These are phyloP conservation scores for Minunthozetes semirufus DNA, from an alignment of 2,888 invertebrate genomes.

Conservation along the genomic window DNA sequence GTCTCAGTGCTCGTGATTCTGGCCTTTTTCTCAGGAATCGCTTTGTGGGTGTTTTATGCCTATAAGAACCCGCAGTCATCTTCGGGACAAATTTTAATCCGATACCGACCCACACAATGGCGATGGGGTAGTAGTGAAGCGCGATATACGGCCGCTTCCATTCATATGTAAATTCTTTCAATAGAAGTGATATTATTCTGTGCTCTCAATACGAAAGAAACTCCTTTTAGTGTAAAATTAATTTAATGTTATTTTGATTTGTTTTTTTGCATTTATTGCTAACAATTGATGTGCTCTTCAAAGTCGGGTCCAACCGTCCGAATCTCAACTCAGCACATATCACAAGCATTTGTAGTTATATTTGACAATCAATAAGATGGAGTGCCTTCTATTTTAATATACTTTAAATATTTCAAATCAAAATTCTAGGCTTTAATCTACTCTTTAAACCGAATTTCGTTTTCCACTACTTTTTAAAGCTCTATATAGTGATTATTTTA, in stretches of 20 bases:
- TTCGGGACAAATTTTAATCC: conserved; percentile 91
- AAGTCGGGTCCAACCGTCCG: background rate
- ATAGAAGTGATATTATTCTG: background rate
- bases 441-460: background rate
- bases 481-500: too few species aligned
- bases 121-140: conserved; percentile 84
- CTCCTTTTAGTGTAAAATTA: too few species aligned
- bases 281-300: background rate
- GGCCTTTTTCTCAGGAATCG: conserved; percentile 60
- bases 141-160: conserved; percentile 86
- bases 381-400: too few species aligned
- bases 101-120: conserved; percentile 95
- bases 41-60: conserved; percentile 81
- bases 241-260: too few species aligned
- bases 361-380: too few species aligned
- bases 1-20: conserved; percentile 62
- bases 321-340: too few species aligned
- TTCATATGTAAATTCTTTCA: conserved; percentile 68
- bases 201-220: background rate
- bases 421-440: background rate
- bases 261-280: too few species aligned
- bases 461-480: background rate
- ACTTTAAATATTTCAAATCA: background rate
- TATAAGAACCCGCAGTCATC: conserved; percentile 92
- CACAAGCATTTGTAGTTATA: too few species aligned